A percentile compares a stretch with the other conserved stretches of the same genome.
Evolutionary conservation across 2,888 invertebrate species (phyloP).

Genomic region (Epinotia nisella): DNA sequence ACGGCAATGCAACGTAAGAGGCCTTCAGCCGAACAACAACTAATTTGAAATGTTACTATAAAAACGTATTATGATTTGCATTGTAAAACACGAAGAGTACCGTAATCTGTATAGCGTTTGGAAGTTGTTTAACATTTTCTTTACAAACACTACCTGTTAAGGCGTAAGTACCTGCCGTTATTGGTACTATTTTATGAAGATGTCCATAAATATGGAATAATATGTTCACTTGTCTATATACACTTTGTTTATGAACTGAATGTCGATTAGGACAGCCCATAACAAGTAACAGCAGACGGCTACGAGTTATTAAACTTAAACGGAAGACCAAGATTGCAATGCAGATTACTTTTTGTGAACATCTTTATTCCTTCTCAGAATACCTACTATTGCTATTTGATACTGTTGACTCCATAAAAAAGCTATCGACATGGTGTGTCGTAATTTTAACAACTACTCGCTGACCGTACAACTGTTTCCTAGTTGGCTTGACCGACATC

Average conservation of each 20-base stretch:
- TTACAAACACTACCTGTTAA: conserved; percentile 2
- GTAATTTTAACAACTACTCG: conserved; percentile 22
- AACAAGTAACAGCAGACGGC: conserved; percentile 5
- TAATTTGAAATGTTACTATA: not conserved
- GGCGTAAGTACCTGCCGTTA: not conserved
- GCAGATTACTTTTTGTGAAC: not conserved
- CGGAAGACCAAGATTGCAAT: not conserved
- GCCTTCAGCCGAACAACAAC: not conserved
- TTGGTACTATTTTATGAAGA: conserved; percentile 14
- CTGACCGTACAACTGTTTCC: conserved; percentile 3
- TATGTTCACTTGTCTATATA: conserved; percentile 12
- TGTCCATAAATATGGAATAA: conserved; percentile 27
- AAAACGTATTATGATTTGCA: not conserved
- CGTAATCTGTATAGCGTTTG: not conserved
- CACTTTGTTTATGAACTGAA: conserved; percentile 9
- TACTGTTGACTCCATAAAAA: conserved; percentile 3
- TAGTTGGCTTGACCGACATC: conserved; percentile 23
- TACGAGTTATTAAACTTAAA: not conserved
- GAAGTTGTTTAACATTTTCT: conserved; percentile 8
- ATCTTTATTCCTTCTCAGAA: conserved; percentile 3
- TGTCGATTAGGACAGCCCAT: conserved; percentile 1
- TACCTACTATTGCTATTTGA: not conserved
- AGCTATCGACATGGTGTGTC: not conserved
- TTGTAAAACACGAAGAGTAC: not conserved
- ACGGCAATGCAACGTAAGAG: not conserved